phyloP scores from a whole-genome alignment of 2,888 invertebrate species.

The Aleiodes alternator region DNA sequence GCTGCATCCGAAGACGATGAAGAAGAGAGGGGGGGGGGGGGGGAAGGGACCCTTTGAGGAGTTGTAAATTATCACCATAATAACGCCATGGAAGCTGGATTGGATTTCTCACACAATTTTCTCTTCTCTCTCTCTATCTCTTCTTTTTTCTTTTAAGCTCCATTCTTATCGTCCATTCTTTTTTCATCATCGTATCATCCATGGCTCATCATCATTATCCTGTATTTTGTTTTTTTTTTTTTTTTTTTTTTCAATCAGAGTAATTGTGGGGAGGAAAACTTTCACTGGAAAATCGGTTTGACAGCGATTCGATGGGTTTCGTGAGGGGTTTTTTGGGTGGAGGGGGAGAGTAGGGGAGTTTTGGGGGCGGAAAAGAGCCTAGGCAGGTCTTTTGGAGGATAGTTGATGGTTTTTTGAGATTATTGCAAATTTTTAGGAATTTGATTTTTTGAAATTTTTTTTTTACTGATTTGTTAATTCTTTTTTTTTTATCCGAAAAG shows the following conservation, averaged over 20 bases:
- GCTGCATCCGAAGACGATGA: slow-evolving; percentile 49
- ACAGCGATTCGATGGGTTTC: background rate
- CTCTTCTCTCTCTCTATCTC: slow-evolving; percentile 40
- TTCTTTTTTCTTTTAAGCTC: slow-evolving; percentile 32
- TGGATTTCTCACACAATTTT: slow-evolving; percentile 71
- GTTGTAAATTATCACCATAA: slow-evolving; percentile 72
- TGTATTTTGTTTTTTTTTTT: slow-evolving; percentile 21
- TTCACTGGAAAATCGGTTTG: slow-evolving; percentile 39
- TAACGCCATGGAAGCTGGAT: slow-evolving; percentile 70
- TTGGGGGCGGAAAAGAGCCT: too few relatives aligned
- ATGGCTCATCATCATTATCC: slow-evolving; percentile 46
- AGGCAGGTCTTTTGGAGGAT: too few relatives aligned
- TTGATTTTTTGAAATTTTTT: too few relatives aligned
- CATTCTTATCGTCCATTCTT: slow-evolving; percentile 41
- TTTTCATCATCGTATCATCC: slow-evolving; percentile 36
- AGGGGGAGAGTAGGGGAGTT: too few relatives aligned
- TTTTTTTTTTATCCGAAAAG: too few relatives aligned
- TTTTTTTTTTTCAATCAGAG: slow-evolving; percentile 15
- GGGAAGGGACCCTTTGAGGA: slow-evolving; percentile 57
- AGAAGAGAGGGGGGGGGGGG: slow-evolving; percentile 32
- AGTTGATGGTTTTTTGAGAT: too few relatives aligned
- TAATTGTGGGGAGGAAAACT: slow-evolving; percentile 34
- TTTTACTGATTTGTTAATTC: too few relatives aligned
- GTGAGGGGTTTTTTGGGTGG: too few relatives aligned
- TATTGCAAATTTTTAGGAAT: too few relatives aligned